Evolutionary conservation across 2,113 vertebrate species (phyloP).

Genomic region (Pluvialis apricaria): DNA sequence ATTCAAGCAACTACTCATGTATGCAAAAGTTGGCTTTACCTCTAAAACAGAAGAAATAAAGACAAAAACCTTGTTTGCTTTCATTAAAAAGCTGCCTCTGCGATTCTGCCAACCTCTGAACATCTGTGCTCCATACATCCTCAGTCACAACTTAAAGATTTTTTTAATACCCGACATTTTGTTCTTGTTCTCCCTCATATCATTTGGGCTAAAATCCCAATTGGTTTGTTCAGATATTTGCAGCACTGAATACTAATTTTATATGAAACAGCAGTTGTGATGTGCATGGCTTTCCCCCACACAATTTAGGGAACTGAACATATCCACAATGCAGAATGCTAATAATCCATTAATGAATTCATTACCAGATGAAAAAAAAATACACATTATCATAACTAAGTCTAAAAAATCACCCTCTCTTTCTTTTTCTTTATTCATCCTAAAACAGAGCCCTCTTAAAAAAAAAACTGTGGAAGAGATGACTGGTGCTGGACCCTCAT

Average conservation of each 20-base stretch:
- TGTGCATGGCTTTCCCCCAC: background rate
- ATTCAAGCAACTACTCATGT: background rate
- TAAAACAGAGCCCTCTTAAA: background rate
- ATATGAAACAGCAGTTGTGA: background rate
- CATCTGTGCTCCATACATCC: slow-evolving; percentile 31
- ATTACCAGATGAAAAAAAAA: background rate
- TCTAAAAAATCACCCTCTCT: background rate
- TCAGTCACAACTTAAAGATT: background rate
- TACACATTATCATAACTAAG: background rate
- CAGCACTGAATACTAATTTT: slow-evolving; percentile 12
- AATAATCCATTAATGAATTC: background rate
- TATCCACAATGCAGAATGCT: background rate
- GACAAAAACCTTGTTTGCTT: background rate
- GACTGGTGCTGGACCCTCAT: background rate
- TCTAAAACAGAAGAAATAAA: background rate
- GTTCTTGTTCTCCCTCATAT: slow-evolving; percentile 5
- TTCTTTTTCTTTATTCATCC: background rate
- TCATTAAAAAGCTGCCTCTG: slow-evolving; percentile 9
- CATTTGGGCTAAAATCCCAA: slow-evolving; percentile 39
- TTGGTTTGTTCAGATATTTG: background rate
- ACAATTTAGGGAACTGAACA: background rate
- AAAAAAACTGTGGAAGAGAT: background rate
- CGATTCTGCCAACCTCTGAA: background rate
- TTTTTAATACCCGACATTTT: slow-evolving; percentile 46
- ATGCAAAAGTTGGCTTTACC: background rate